Base-by-base conservation (phyloP, 2,113 vertebrate species). In the Vicugna pacos region DNA sequence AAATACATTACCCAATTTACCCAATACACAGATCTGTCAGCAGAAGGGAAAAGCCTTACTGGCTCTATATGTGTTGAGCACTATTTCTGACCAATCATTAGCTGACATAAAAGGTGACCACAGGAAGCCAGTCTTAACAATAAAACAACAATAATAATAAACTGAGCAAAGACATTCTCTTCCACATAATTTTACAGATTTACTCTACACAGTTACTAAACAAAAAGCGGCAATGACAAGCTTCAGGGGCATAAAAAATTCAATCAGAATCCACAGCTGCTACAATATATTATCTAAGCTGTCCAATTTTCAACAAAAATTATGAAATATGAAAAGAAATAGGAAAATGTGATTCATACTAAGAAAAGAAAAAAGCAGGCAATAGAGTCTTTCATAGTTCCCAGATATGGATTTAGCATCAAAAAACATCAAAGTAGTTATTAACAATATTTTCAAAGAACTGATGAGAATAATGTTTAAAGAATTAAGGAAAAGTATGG, bases 101-200 rank as follows among this genome's bases (percentile, higher is more conserved):
- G 20, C 22, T 89, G n/a, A 70, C 24, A 26, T 17, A 54, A 17
- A 70, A 17, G 17, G 12, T 26, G 8, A 84, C 30, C 32, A 42
- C 70, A 56, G 46, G 76, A 94, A 72, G n/a, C 24, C 65, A 92
- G 19, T 20, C 32, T 77, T 94, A 72, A 89, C 88, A 62, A 90
- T 30, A 81, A 95, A 83, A 72, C 15, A 60, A 54, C 28, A 86
- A 52, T 12, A 64, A 48, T 22, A 73, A 84, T 35, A 84, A 58
- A 32, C 13, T n/a, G 20, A 82, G 75, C 17, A 87, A 50, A 86
- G 50, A 75, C 54, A 19, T 65, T n/a, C 7, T 20, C 15, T 79
- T 70, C 26, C 46, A 81, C 30, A 56, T 30, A 35, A 69, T 62
- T 84, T 75, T 72, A 64, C 14, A 90, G n/a, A 81, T 89, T 50